phyloP scores from a whole-genome alignment of 2,797 vertebrate genomes.

The Sorex maritimensis region DNA sequence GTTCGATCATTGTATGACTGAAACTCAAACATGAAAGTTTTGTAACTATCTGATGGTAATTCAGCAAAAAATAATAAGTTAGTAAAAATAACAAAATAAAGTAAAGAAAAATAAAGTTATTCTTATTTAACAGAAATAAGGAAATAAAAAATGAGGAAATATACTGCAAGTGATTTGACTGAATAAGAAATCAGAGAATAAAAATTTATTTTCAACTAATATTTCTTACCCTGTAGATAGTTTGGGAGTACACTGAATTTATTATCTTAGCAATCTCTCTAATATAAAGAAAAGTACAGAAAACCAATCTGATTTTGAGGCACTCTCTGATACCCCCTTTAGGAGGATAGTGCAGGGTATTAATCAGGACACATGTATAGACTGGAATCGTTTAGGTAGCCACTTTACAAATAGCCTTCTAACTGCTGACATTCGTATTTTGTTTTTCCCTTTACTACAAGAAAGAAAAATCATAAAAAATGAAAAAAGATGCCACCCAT shows the following conservation, averaged over 20 bases:
- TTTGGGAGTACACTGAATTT: not conserved
- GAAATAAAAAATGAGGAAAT: not conserved
- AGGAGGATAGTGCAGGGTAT: not conserved
- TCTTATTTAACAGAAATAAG: too few relatives aligned
- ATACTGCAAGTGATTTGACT: not conserved
- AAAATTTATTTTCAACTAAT: not conserved
- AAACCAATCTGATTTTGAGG: not conserved
- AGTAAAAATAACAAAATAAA: too few relatives aligned
- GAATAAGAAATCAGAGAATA: slow-evolving; percentile 17
- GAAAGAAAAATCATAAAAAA: not conserved
- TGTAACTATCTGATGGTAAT: too few relatives aligned
- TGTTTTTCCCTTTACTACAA: slow-evolving; percentile 8
- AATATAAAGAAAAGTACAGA: not conserved
- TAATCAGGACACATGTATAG: not conserved
- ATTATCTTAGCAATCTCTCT: not conserved
- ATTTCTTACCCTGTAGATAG: slow-evolving; percentile 23
- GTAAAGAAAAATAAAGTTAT: too few relatives aligned
- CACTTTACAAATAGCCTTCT: not conserved
- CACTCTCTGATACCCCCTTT: not conserved
- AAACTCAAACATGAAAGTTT: too few relatives aligned
- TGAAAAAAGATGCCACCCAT: not conserved
- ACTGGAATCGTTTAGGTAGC: not conserved
- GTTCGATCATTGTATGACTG: too few relatives aligned
- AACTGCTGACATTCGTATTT: not conserved
- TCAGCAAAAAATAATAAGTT: too few relatives aligned